Evolutionary conservation across 2,888 invertebrate species (phyloP), one percentile per base, ranked within the genome.

Genomic region (Spisula solida): DNA sequence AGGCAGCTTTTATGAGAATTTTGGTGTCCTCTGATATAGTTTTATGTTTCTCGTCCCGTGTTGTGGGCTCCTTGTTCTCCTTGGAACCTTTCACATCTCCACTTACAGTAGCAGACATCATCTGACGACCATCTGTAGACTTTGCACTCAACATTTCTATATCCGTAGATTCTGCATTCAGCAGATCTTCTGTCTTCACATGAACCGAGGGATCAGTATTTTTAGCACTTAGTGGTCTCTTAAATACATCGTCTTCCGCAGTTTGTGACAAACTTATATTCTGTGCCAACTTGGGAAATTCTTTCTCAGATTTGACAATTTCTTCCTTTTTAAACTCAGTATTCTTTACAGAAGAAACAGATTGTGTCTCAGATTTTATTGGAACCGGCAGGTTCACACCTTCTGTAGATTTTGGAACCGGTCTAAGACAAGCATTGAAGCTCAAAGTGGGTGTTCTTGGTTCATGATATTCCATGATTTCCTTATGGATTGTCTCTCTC

Each of bases 101-200:
- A 10, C 81, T 47, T 41, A 88, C 84, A 16, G 78, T 70, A 10
- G 78, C 89, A 12, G 85, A 85, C 90, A 90, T 85, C 0, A 82
- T 86, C 70, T 89, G 89, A n/a, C 87, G 87, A 60, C 91, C 90
- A 78, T 91, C 90, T 56, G 91, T 90, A 18, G 93, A 94, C 90
- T 95, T 95, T 0, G 96, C 96, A 92, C 96, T 96, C 12, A 95
- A 91, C 96, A 96, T 96, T 90, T 96, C 96, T 47, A 96, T 92
- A 88, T 96, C 96, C 25, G 82, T 80, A 10, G 91, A 80, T 10
- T 92, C 91, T 1, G 88, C 25, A 81, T 88, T 90, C 20, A 92
- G 83, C 29, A 90, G 56, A 51, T 90, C 88, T 66, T 83, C 85
- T 34, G 91, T 88, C 86, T 94, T 92, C 16, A 94, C 90, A 20